Base-by-base conservation (phyloP, 2,888 invertebrate genomes). In the Micropterix aruncella region DNA sequence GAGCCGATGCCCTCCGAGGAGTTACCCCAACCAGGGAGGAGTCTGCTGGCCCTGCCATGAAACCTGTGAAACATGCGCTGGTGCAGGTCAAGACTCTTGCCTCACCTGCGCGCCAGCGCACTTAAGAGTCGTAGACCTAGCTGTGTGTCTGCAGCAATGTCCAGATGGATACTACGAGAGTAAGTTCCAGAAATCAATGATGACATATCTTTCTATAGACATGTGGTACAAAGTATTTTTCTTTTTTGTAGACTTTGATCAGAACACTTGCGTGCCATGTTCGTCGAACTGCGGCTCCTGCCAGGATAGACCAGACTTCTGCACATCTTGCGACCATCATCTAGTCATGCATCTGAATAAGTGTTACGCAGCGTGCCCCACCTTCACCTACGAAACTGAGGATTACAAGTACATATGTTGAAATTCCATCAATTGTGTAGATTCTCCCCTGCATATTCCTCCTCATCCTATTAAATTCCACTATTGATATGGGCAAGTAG, bases 91-190 rank as follows among this genome's bases (percentile, higher is more conserved):
- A 58, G 87, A 88, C 58, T 87, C 87, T 44, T 91, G 91, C 57
- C 66, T 89, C 39, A 82, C 84, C 2, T 91, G 91, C 61, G 83
- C 87, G 1, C 85, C 87, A 2, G 86, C 84, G 40, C 87, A 90
- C 59, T 73, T 89, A 40, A 74, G 86, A 56, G 85, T 90, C 42
- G 80, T 82, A 14, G 91, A 91, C 65, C 71, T 91, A 48, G 86
- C 87, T 38, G 84, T 90, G 16, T 92, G 92, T 56, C 70, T 91
- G 47, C 88, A 89, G 60, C 82, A 84, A 55, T 92, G 92, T 58
- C 90, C 91, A 0, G 89, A 90, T 57, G 88, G 90, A 41, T 92
- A 91, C 59, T 91, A 81, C 66, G 87, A 87, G 66, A 80, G 84
- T 83, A 63, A 64, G 70, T 67, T 38, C 43, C 27, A n/a, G n/a